phyloP scores from a whole-genome alignment of 1,140 invertebrate species.

The Megalopta genalis region DNA sequence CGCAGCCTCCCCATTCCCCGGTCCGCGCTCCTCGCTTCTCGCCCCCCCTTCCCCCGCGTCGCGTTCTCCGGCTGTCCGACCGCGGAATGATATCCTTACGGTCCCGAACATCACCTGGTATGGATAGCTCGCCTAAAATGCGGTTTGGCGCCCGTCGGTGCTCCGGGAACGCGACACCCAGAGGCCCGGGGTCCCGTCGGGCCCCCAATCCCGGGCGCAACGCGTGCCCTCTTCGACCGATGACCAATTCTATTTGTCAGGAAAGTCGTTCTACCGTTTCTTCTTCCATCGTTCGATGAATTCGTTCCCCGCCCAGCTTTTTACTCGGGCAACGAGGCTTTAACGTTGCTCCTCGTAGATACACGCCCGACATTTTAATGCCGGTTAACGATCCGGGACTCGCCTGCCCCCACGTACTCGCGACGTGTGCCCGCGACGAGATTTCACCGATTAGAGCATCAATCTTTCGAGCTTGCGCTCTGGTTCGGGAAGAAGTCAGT shows the following conservation, averaged over 20 bases:
- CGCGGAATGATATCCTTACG: conserved; percentile 52
- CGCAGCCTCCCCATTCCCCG: background rate
- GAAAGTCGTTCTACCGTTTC: conserved; percentile 5
- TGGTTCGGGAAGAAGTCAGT: too few relatives aligned
- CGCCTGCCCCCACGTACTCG: too few relatives aligned
- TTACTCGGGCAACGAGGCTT: background rate
- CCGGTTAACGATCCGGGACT: too few relatives aligned
- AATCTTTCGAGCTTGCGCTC: too few relatives aligned
- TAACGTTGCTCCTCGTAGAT: background rate
- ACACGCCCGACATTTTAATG: background rate
- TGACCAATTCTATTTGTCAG: conserved; percentile 41
- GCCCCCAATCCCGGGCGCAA: background rate
- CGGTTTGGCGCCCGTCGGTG: conserved; percentile 56
- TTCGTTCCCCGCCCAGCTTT: background rate
- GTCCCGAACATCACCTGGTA: conserved; percentile 51
- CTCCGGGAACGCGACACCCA: conserved; percentile 44
- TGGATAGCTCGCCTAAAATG: conserved; percentile 66
- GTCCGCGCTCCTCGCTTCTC: too few relatives aligned
- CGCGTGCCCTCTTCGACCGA: conserved; percentile 10
- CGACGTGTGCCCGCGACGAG: too few relatives aligned
- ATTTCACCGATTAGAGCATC: too few relatives aligned
- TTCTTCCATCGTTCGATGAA: background rate
- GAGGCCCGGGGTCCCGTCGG: background rate
- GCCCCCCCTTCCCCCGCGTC: background rate
- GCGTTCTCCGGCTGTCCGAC: conserved; percentile 3